A percentile compares a stretch with the other conserved stretches of the same genome.
phyloP scores from a whole-genome alignment of 2,888 invertebrate species.

The Cheilosia soror region DNA sequence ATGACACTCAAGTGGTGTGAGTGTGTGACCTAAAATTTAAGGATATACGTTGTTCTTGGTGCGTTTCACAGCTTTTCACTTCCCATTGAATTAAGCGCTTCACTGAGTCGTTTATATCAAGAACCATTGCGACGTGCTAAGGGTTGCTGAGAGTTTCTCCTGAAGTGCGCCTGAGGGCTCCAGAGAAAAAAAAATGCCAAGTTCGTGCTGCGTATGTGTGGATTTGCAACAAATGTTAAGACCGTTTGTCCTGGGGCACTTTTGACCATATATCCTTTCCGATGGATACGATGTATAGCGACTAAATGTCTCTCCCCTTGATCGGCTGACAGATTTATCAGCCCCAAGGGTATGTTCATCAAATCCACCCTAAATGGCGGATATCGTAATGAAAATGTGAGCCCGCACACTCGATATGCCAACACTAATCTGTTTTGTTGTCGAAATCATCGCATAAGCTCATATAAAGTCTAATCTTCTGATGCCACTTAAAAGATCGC shows the following conservation, averaged over 20 bases:
- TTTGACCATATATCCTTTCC: constrained; percentile 48
- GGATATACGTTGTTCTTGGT: neutral
- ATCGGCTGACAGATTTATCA: no score
- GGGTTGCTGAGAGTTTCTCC: neutral
- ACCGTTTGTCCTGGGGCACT: constrained; percentile 24
- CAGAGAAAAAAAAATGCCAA: neutral
- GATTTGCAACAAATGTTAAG: constrained; percentile 13
- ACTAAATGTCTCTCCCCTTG: constrained; percentile 5
- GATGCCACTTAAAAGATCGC: constrained; percentile 14
- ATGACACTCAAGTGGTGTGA: constrained; percentile 37
- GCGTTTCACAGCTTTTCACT: constrained; percentile 14
- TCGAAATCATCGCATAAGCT: neutral
- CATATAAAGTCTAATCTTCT: neutral
- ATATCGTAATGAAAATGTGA: neutral
- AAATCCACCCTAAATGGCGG: constrained; percentile 5
- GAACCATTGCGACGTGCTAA: neutral
- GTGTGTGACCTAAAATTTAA: constrained; percentile 7
- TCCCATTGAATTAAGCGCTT: constrained; percentile 55
- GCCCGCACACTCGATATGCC: neutral
- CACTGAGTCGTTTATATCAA: constrained; percentile 31
- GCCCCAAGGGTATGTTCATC: neutral
- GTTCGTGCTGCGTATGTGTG: neutral
- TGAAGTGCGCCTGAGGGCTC: constrained; percentile 12
- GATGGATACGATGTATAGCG: constrained; percentile 33
- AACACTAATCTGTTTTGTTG: constrained; percentile 13